Evolutionary conservation across 2,888 invertebrate species (phyloP).

Genomic region (Lymantria dispar): DNA sequence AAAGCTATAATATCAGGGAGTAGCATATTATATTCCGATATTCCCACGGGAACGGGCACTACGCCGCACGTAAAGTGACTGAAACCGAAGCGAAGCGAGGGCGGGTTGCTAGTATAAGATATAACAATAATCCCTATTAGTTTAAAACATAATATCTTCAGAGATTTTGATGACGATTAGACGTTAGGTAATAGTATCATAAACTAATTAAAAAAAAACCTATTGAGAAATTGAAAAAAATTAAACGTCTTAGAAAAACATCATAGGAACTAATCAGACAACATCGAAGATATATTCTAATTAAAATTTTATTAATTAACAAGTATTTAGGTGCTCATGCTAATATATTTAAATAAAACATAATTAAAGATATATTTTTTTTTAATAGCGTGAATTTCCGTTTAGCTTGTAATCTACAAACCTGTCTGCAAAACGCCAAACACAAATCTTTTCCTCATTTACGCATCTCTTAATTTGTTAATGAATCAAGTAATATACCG

Average conservation of each 20-base stretch:
- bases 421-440: not conserved
- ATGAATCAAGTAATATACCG: slow-evolving; percentile 17
- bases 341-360: not conserved
- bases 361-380: not conserved
- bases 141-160: too few species aligned
- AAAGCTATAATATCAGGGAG: too few species aligned
- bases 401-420: slow-evolving; percentile 9
- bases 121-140: too few species aligned
- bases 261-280: not conserved
- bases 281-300: not conserved
- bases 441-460: too few species aligned
- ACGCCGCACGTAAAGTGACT: too few species aligned
- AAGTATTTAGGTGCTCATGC: not conserved
- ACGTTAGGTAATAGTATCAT: too few species aligned
- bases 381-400: not conserved
- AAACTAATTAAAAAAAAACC: too few species aligned
- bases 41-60: too few species aligned
- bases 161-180: too few species aligned
- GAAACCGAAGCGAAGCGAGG: too few species aligned
- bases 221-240: not conserved
- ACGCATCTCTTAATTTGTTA: slow-evolving; percentile 8
- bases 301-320: not conserved
- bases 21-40: too few species aligned
- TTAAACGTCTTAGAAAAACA: not conserved
- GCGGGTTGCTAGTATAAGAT: too few species aligned